A percentile compares a stretch with the other conserved stretches of the same genome.
Evolutionary conservation across 2,888 invertebrate species (phyloP).

Genomic region (Cerceris ruficornis): DNA sequence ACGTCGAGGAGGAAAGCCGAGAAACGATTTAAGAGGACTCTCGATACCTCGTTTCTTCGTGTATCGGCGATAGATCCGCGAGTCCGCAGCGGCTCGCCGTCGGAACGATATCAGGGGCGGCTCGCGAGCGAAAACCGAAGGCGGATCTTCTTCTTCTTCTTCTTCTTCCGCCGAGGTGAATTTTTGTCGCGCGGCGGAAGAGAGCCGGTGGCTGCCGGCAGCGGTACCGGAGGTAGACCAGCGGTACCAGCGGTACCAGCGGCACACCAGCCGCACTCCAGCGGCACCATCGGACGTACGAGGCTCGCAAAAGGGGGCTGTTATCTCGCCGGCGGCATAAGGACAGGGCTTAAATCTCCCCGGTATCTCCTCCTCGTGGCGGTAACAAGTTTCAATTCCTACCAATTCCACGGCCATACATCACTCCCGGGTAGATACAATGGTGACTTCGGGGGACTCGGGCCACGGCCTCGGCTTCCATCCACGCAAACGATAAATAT

Average conservation of each 20-base stretch:
- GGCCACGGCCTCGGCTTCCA: slow-evolving; percentile 70
- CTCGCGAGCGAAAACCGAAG: slow-evolving; percentile 1
- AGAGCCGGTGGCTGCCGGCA: neutral
- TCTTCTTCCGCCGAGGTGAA: slow-evolving; percentile 2
- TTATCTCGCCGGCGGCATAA: slow-evolving; percentile 73
- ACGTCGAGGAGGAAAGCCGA: neutral
- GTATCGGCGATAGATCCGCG: slow-evolving; percentile 1
- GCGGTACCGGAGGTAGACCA: neutral
- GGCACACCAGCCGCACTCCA: slow-evolving; percentile 16
- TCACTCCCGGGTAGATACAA: slow-evolving; percentile 79
- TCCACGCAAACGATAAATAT: slow-evolving; percentile 77
- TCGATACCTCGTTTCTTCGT: neutral
- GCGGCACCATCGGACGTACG: slow-evolving; percentile 28
- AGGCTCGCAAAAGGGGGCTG: slow-evolving; percentile 61
- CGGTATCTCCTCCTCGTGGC: slow-evolving; percentile 74
- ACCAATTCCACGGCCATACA: slow-evolving; percentile 80
- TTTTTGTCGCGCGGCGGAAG: neutral
- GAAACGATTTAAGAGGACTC: neutral
- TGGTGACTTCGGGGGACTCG: slow-evolving; percentile 74
- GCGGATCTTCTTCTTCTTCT: slow-evolving; percentile 16
- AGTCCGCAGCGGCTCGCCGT: neutral
- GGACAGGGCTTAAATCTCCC: slow-evolving; percentile 76
- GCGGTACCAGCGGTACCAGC: slow-evolving; percentile 15
- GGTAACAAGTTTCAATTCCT: slow-evolving; percentile 81
- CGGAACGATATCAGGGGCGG: neutral